phyloP scores from a whole-genome alignment of 92 coral and sea anemone species.

The Epizoanthus ramosus region DNA sequence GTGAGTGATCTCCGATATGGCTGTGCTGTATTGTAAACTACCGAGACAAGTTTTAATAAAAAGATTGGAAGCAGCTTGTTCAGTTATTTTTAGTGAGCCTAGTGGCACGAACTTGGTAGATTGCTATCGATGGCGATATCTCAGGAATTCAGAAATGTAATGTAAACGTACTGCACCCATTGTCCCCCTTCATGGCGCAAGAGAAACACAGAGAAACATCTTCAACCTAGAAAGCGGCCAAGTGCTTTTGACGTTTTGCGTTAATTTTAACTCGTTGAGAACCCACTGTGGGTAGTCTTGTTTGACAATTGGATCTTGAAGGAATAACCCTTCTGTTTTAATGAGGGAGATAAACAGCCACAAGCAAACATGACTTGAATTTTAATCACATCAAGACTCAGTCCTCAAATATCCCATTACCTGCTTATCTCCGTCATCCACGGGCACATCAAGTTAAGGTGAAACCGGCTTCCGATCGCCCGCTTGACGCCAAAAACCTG shows the following conservation, averaged over 20 bases:
- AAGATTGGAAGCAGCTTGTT: slow-evolving; percentile 40
- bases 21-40: slow-evolving; percentile 10
- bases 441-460: slow-evolving; percentile 32
- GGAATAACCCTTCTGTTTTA: slow-evolving; percentile 17
- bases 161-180: slow-evolving; percentile 14
- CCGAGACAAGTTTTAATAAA: slow-evolving; percentile 21
- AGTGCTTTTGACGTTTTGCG: background rate
- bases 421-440: slow-evolving; percentile 75
- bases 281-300: background rate
- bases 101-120: slow-evolving; percentile 41
- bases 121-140: slow-evolving; percentile 54
- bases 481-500: slow-evolving; percentile 48
- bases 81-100: background rate
- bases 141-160: slow-evolving; percentile 54
- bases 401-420: slow-evolving; percentile 67
- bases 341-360: slow-evolving; percentile 43
- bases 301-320: background rate
- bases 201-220: background rate
- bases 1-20: background rate
- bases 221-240: slow-evolving; percentile 1
- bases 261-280: background rate
- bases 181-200: too few species aligned
- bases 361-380: slow-evolving; percentile 55
- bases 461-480: slow-evolving; percentile 39
- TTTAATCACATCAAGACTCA: slow-evolving; percentile 66